Evolutionary conservation across 2,113 vertebrate genomes (phyloP), one percentile per base, ranked within the genome.

Genomic region (Anarrhichthys ocellatus): DNA sequence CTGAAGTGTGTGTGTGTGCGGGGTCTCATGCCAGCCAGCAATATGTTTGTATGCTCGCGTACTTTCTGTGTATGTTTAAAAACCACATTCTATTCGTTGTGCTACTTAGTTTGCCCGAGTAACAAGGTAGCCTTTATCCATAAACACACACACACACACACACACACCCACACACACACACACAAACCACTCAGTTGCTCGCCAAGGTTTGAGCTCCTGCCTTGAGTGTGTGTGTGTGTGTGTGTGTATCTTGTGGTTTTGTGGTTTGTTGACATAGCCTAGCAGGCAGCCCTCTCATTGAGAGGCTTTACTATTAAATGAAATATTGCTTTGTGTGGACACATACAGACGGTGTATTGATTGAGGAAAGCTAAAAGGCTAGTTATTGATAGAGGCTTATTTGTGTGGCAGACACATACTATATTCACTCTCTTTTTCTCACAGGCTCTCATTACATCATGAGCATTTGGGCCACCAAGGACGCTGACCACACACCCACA

Each of bases 181-280:
- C 52, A 54, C 52, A 67, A 38, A 42, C 52, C 3, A n/a, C 62
- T 29, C 70, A 40, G 34, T 66, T 50, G 52, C 34, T 54, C 4
- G 52, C 46, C 69, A 80, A 59, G 10, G n/a, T 72, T 79, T 72
- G 46, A 71, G 61, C 27, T 67, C 63, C 36, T 24, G 42, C 42
- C 9, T 24, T 80, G 20, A 24, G 13, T 22, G 42, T 62, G 42
- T 72, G 46, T 67, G 76, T 71, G 72, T 67, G 71, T 81, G 71
- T 81, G 84, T 74, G 64, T 89, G 61, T 84, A 56, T 78, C 42
- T 69, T 86, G 84, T 87, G 89, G 87, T 86, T 50, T 69, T 85
- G 83, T 69, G 86, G 86, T 86, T 93, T 93, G 90, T 92, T 93
- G 86, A 89, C 81, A 67, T 66, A 90, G 83, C 59, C 74, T 48